Evolutionary conservation across 1,140 invertebrate genomes (phyloP).

Genomic region (Drosophila obscura): DNA sequence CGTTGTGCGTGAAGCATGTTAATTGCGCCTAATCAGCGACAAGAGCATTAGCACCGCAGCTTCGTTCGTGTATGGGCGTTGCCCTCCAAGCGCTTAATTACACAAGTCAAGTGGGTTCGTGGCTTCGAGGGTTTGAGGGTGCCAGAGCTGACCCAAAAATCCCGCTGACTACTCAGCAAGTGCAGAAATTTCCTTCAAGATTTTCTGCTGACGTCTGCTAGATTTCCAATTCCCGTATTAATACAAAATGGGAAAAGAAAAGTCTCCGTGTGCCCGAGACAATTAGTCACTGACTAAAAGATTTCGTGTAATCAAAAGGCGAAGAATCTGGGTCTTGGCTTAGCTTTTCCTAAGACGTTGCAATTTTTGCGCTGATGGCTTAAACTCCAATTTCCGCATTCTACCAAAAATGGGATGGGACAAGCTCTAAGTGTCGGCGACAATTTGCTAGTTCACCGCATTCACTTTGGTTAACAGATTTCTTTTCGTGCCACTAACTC

Average conservation of each 20-base stretch:
- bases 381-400: slow-evolving; percentile 10
- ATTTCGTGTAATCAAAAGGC: no score
- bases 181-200: slow-evolving; percentile 24
- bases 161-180: slow-evolving; percentile 47
- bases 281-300: no score
- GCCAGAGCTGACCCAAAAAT: slow-evolving; percentile 10
- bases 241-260: background rate
- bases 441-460: slow-evolving; percentile 53
- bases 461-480: slow-evolving; percentile 62
- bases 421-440: slow-evolving; percentile 15
- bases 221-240: background rate
- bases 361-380: slow-evolving; percentile 17
- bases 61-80: slow-evolving; percentile 43
- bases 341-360: background rate
- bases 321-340: background rate
- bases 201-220: slow-evolving; percentile 11
- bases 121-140: background rate
- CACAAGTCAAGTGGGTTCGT: slow-evolving; percentile 23
- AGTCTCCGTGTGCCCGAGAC: no score
- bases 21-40: slow-evolving; percentile 73
- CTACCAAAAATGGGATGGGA: slow-evolving; percentile 20
- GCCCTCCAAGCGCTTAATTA: slow-evolving; percentile 63
- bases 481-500: slow-evolving; percentile 69
- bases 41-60: slow-evolving; percentile 17
- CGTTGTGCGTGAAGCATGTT: slow-evolving; percentile 71